phyloP scores from a whole-genome alignment of 1,140 invertebrate genomes.

The Nephila pilipes region DNA sequence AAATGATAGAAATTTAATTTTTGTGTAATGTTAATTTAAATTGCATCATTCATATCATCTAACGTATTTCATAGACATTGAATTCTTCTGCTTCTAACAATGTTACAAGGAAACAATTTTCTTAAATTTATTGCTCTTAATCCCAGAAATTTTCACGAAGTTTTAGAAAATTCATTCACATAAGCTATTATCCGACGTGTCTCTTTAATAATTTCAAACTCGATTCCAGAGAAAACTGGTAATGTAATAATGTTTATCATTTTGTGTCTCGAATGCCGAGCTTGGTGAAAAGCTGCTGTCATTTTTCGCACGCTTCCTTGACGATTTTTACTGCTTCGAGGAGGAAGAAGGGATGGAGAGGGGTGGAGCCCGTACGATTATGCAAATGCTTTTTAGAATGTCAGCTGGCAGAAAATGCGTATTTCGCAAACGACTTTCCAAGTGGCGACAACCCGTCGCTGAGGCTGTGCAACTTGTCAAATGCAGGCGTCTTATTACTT shows the following conservation, averaged over 20 bases:
- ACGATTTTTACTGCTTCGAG: neutral
- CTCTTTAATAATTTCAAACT: neutral
- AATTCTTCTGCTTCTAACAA: too few species aligned
- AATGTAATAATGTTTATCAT: slow-evolving; percentile 2
- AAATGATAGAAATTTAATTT: too few species aligned
- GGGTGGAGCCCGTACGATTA: neutral
- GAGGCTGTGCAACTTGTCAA: neutral
- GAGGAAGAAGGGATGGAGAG: neutral
- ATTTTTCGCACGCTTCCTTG: neutral
- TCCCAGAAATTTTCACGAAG: neutral
- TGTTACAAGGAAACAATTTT: too few species aligned
- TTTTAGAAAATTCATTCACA: too few species aligned
- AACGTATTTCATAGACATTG: too few species aligned
- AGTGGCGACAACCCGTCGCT: slow-evolving; percentile 15
- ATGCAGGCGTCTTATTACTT: neutral
- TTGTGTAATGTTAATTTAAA: too few species aligned
- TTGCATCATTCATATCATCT: too few species aligned
- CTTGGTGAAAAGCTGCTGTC: neutral
- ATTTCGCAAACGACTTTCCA: slow-evolving; percentile 15
- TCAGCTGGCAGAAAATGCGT: neutral
- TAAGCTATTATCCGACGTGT: neutral
- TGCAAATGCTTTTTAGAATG: slow-evolving; percentile 35
- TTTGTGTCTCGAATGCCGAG: neutral
- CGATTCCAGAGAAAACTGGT: neutral
- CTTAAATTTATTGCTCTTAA: neutral